These are phyloP conservation scores for Odontesthes bonariensis DNA, from an alignment of 2,113 vertebrate species.

Conservation along the genomic window DNA sequence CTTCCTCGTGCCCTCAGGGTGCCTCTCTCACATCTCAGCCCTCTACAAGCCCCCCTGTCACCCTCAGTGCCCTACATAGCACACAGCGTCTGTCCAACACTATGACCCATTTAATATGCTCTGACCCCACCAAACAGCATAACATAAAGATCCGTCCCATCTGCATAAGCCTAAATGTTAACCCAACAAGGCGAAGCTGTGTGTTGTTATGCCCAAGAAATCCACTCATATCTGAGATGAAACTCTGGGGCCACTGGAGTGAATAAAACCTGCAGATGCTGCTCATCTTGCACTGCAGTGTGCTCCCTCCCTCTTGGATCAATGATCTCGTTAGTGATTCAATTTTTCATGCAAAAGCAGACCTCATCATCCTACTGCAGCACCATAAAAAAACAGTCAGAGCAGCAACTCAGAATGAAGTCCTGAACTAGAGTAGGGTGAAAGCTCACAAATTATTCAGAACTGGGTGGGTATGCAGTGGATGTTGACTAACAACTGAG, in stretches of 20 bases:
- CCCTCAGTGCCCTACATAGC: slow-evolving; percentile 69
- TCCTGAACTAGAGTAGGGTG: background rate
- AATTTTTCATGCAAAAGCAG: slow-evolving; percentile 54
- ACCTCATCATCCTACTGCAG: slow-evolving; percentile 25
- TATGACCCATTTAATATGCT: slow-evolving; percentile 64
- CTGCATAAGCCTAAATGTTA: slow-evolving; percentile 55
- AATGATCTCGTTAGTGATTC: slow-evolving; percentile 55
- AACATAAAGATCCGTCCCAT: slow-evolving; percentile 55
- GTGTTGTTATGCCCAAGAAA: slow-evolving; percentile 5
- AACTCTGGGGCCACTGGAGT: slow-evolving; percentile 8
- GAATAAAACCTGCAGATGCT: slow-evolving; percentile 47
- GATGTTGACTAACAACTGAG: background rate
- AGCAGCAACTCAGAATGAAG: slow-evolving; percentile 19
- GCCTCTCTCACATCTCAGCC: slow-evolving; percentile 37
- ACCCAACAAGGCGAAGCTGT: slow-evolving; percentile 17
- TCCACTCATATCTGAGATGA: background rate
- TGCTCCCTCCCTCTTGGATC: slow-evolving; percentile 53
- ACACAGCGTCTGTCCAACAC: slow-evolving; percentile 61
- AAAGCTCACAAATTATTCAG: slow-evolving; percentile 26
- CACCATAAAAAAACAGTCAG: slow-evolving; percentile 11
- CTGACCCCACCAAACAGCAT: slow-evolving; percentile 51
- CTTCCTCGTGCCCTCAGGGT: slow-evolving; percentile 12
- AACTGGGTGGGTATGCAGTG: background rate
- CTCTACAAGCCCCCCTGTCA: slow-evolving; percentile 29
- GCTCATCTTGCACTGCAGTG: slow-evolving; percentile 54